phyloP scores from a whole-genome alignment of 1,140 invertebrate genomes.

The Apocrypta bakeri region DNA sequence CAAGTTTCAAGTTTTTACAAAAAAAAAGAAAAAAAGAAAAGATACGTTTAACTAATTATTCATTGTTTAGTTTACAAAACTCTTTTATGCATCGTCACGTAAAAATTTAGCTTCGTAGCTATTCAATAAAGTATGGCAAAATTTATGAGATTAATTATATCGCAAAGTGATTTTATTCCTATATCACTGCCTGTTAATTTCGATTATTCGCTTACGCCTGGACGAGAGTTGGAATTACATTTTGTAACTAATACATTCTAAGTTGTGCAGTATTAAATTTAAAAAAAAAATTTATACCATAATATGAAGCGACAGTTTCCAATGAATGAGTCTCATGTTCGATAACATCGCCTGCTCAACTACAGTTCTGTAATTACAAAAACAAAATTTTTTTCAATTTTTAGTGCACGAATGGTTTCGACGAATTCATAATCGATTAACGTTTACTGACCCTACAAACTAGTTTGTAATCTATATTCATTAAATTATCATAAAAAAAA shows the following conservation, averaged over 20 bases:
- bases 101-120: neutral
- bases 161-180: too few species aligned
- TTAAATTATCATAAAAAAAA: neutral
- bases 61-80: neutral
- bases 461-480: neutral
- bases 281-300: neutral
- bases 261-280: constrained; percentile 13
- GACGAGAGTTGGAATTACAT: neutral
- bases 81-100: neutral
- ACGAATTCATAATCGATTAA: neutral
- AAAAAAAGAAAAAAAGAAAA: too few species aligned
- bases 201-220: neutral
- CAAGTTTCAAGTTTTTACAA: neutral
- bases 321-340: neutral
- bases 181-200: too few species aligned
- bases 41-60: neutral
- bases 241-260: neutral
- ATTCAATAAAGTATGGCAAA: neutral
- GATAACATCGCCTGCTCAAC: neutral
- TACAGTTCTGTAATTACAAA: neutral
- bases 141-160: too few species aligned
- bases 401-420: neutral
- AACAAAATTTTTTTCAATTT: neutral
- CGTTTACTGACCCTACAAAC: neutral
- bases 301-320: neutral